These are phyloP conservation scores for Cantharis flavilabris DNA, from an alignment of 2,888 invertebrate genomes.

Conservation along the genomic window DNA sequence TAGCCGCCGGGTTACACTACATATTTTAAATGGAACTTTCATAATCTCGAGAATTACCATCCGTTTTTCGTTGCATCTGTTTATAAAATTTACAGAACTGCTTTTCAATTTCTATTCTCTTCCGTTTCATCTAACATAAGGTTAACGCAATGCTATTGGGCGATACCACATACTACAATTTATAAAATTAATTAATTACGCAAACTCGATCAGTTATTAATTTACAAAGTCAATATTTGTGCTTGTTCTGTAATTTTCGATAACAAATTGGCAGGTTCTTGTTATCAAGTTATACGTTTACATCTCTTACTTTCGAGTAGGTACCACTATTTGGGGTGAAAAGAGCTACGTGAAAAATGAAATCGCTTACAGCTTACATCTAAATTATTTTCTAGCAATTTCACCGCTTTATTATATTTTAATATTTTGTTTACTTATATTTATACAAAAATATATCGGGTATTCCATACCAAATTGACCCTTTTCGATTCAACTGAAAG, in stretches of 20 bases:
- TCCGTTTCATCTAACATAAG: background rate
- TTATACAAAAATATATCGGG: too few species aligned
- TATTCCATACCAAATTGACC: too few species aligned
- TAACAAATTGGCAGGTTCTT: background rate
- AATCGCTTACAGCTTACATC: too few species aligned
- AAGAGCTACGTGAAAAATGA: background rate
- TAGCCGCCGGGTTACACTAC: conserved; percentile 9
- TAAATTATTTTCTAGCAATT: too few species aligned
- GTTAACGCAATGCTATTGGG: background rate
- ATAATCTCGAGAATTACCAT: conserved; percentile 22
- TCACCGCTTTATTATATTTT: too few species aligned
- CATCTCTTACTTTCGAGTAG: background rate
- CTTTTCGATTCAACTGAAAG: too few species aligned
- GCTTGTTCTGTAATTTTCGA: background rate
- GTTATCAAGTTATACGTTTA: background rate
- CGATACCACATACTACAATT: background rate
- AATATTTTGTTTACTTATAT: too few species aligned
- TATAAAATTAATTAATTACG: background rate
- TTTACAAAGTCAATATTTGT: background rate
- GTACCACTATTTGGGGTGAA: background rate
- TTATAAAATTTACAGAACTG: conserved; percentile 38
- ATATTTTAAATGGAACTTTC: conserved; percentile 31
- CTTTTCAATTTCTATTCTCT: conserved; percentile 32
- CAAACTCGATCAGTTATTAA: background rate
- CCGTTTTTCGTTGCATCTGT: conserved; percentile 37